phyloP scores from a whole-genome alignment of 2,888 invertebrate genomes.

The Cryptus viduatorius region DNA sequence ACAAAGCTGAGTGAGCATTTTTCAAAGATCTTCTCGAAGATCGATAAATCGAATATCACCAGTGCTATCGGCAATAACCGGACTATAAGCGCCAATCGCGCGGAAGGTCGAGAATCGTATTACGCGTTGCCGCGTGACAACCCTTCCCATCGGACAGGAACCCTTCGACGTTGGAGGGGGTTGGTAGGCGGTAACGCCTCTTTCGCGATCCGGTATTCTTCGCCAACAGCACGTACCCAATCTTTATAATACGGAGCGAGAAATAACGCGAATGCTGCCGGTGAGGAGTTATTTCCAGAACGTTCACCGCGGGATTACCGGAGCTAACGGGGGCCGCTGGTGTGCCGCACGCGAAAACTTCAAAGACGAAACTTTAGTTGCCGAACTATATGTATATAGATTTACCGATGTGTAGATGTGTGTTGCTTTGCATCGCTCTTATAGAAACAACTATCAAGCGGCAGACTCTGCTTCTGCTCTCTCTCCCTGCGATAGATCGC shows the following conservation, averaged over 20 bases:
- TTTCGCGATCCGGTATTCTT: background rate
- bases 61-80: background rate
- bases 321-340: background rate
- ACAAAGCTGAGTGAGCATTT: constrained; percentile 32
- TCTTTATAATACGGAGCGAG: constrained; percentile 2
- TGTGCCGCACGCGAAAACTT: constrained; percentile 49
- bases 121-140: constrained; percentile 20
- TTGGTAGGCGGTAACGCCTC: background rate
- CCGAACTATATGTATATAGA: background rate
- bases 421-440: background rate
- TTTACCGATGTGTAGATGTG: background rate
- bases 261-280: background rate
- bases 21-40: constrained; percentile 33
- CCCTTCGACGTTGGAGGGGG: background rate
- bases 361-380: constrained; percentile 56
- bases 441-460: constrained; percentile 10
- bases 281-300: constrained; percentile 48
- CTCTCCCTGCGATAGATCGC: background rate
- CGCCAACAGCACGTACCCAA: constrained; percentile 16
- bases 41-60: constrained; percentile 59
- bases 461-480: background rate
- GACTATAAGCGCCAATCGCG: background rate
- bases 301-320: constrained; percentile 46
- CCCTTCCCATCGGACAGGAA: constrained; percentile 5
- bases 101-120: constrained; percentile 32